Evolutionary conservation across 2,888 invertebrate genomes (phyloP).

Genomic region (Conomelus anceps): DNA sequence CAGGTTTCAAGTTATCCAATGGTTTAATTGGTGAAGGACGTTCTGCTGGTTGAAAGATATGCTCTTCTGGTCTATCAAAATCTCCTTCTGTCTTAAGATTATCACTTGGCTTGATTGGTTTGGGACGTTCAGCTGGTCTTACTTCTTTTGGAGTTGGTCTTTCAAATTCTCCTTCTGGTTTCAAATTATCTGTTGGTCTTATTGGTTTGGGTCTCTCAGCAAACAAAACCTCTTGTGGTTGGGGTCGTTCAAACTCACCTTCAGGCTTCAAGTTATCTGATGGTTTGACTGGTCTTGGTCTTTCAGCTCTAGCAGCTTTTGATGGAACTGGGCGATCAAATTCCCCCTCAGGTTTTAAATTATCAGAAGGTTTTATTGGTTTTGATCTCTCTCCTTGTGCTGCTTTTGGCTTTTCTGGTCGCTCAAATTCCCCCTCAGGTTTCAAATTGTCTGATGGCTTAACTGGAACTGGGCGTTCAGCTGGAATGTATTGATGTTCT

Average conservation of each 20-base stretch:
- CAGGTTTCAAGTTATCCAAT: slow-evolving; percentile 36
- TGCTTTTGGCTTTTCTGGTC: slow-evolving; percentile 43
- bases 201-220: slow-evolving; percentile 43
- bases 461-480: slow-evolving; percentile 44
- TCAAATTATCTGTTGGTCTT: slow-evolving; percentile 46
- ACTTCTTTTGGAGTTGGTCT: slow-evolving; percentile 42
- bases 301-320: slow-evolving; percentile 51
- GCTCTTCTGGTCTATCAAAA: slow-evolving; percentile 45
- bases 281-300: slow-evolving; percentile 53
- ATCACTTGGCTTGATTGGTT: slow-evolving; percentile 46
- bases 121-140: slow-evolving; percentile 36
- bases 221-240: slow-evolving; percentile 33
- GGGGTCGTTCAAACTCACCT: slow-evolving; percentile 43
- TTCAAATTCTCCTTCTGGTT: slow-evolving; percentile 39
- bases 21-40: slow-evolving; percentile 49
- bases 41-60: slow-evolving; percentile 52
- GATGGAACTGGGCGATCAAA: slow-evolving; percentile 39
- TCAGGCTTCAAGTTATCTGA: slow-evolving; percentile 51
- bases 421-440: slow-evolving; percentile 44
- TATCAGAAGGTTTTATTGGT: slow-evolving; percentile 49
- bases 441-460: slow-evolving; percentile 45
- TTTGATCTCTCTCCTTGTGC: slow-evolving; percentile 48
- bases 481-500: slow-evolving; percentile 41
- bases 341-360: slow-evolving; percentile 44
- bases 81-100: slow-evolving; percentile 47